Base-by-base conservation (phyloP, 1,140 invertebrate species). In the Drosophila lini region DNA sequence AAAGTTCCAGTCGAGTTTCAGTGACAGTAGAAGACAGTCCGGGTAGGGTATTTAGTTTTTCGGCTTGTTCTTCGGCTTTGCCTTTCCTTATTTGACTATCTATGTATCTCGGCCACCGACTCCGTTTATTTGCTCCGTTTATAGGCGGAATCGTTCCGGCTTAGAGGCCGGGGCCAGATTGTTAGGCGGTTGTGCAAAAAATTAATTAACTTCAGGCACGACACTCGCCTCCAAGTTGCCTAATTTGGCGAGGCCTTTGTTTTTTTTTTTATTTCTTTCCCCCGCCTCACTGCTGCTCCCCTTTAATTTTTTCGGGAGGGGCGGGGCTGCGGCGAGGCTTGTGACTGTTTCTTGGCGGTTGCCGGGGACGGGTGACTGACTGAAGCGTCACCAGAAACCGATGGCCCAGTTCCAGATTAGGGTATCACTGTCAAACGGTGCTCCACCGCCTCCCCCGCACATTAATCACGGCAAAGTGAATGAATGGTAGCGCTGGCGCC, bases 121-220 rank as follows among this genome's bases (percentile, higher is more conserved):
- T 62, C 32, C 47, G 38, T 45, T 50, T 76, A 68, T 50, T 67
- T 34, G 48, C 45, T 60, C 76, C 80, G 81, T 88, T 88, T 89
- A 75, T 68, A 70, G 50, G 63, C 64, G 74, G 56, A 58, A 68
- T 75, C 65, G 65, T 48, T 57, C 65, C 40, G 67, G 64, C 64
- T 70, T 61, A 56, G 67, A 77, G 74, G 64, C 74, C 78, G 65
- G 71, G 65, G 71, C 74, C 71, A 79, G 83, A 76, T 86, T 82
- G 81, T 78, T 53, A 36, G 50, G 34, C 52, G 19, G 52, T 55
- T 78, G 76, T 88, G 80, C 71, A 59, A 77, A 88, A 84, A 85
- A 82, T 83, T 88, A 88, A 88, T 88, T 88, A 88, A 73, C 63
- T 74, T 48, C 63, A 80, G 60, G 61, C 83, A 83, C 80, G 84